Base-by-base conservation (phyloP, 64 coral and sea anemone genomes). In the Orbicella faveolata region DNA sequence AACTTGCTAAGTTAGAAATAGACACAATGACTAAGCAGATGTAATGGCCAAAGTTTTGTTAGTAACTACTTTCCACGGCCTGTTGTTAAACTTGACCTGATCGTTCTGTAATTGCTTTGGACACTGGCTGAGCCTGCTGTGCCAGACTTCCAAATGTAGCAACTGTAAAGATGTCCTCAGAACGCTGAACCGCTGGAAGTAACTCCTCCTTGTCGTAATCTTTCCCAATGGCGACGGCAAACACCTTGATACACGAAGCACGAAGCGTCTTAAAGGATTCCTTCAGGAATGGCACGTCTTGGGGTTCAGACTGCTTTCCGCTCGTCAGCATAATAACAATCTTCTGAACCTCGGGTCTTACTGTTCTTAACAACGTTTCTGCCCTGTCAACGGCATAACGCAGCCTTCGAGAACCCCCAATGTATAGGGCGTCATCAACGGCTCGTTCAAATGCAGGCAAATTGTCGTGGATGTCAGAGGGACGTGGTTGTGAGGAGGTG, bases 141-240 rank as follows among this genome's bases (percentile, higher is more conserved):
- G 41, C 33, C n/a, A 92, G 65, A 13, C 61, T 80, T 15, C 61
- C 68, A 37, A 89, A 79, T 7, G 90, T 80, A 55, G 33, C 37
- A 15, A 96, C 90, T 23, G 59, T 64, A 53, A 84, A 91, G n/a
- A 91, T 84, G 34, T 91, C 80, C 62, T 64, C 79, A 2, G 36
- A 35, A 65, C 61, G 75, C n/a, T 84, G 21, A 61, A 91, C 73
- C 23, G 55, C 73, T 2, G 79, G 69, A n/a, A 84, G 59, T 39
- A 91, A 83, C 15, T 84, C 80, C 5, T 76, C 70, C 21, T 51
- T 77, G 15, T 75, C 53, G 34, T 81, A 23, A 1, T 66, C 16
- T 20, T n/a, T 68, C 4, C 89, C 89, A 30, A 91, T 91, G 37
- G 80, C 72, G 17, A 91, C 57, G 36, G 76, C 89, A 75, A 77